Evolutionary conservation across 1,140 invertebrate genomes (phyloP), one percentile per base, ranked within the genome.

Genomic region (Luehdorfia chinensis): DNA sequence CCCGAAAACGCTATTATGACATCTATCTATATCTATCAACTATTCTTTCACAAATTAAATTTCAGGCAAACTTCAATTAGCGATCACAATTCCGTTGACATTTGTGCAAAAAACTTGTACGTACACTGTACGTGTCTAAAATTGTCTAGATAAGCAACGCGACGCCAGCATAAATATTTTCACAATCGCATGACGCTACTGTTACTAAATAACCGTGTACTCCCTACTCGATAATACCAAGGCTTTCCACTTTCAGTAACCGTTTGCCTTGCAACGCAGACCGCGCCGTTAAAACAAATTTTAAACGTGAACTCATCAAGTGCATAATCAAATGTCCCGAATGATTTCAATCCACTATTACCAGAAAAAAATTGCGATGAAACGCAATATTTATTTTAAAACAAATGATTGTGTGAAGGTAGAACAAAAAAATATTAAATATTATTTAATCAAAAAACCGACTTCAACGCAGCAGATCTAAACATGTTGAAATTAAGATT

Each of bases 171-270:
- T 55, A 66, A 63, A 75, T 62, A 69, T 76, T 80, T 66, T 60
- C 57, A 66, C 58, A 68, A 69, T 63, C 58, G 51, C 57, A 58
- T 34, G 56, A 51, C 54, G 47, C 59, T 59, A 58, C 47, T 55
- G 60, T 72, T 69, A 59, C 64, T 77, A 74, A 80, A 75, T 68
- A 66, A 63, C 53, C 67, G 67, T 75, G 59, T 49, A 69, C 55
- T 68, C 67, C 50, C 57, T 67, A 66, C 62, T 66, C 70, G 73
- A 78, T 73, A 72, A 71, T 75, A 83, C 72, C 81, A 85, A 85
- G 81, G 81, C 63, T 76, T 79, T 72, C 81, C 68, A 83, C 81
- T 85, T 85, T 85, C 74, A 70, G 77, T 59, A 60, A 55, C 50
- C 30, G 45, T 39, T 39, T 34, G 49, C 55, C 58, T 51, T 60